A percentile compares a stretch with the other conserved stretches of the same genome.
These are phyloP conservation scores for Elysia crispata DNA, from an alignment of 2,888 invertebrate species.

Conservation along the genomic window DNA sequence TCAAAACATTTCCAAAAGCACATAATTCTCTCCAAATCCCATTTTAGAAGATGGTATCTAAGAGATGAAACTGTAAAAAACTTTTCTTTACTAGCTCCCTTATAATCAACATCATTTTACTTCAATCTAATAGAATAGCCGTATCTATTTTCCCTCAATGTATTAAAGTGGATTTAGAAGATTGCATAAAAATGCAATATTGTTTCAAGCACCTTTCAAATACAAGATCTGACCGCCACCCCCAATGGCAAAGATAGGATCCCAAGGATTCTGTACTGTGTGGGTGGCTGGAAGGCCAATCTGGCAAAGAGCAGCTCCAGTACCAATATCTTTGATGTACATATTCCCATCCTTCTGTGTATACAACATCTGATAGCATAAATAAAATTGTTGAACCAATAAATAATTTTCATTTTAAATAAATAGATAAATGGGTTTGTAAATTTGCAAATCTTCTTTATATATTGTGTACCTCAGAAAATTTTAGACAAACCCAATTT, in stretches of 20 bases:
- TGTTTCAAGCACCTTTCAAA: constrained; percentile 66
- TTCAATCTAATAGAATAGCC: no score
- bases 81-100: no score
- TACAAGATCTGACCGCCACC: constrained; percentile 65
- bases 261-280: constrained; percentile 68
- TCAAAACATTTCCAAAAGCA: no score
- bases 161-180: no score
- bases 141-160: no score
- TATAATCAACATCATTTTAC: no score
- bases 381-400: neutral
- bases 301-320: constrained; percentile 65
- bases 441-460: no score
- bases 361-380: constrained; percentile 58
- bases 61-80: no score
- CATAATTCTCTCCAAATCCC: no score
- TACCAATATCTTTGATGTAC: constrained; percentile 65
- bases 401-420: neutral
- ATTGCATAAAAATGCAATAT: neutral
- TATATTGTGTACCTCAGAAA: no score
- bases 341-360: constrained; percentile 63
- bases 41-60: no score
- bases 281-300: constrained; percentile 62
- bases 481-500: no score
- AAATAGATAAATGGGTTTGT: neutral
- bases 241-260: constrained; percentile 68